phyloP scores from a whole-genome alignment of 2,888 invertebrate species.

The Heliconius ethilla region DNA sequence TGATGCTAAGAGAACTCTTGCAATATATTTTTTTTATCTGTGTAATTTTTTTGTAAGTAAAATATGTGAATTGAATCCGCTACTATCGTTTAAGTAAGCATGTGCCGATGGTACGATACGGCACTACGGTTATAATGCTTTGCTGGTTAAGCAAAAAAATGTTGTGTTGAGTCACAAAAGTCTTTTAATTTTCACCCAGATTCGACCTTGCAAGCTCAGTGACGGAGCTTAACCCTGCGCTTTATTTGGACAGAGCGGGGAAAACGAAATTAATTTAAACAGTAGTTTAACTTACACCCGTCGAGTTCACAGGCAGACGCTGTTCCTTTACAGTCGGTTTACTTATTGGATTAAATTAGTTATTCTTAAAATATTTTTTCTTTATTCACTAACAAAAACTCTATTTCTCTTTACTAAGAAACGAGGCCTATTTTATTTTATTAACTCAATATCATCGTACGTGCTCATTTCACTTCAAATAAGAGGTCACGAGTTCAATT shows the following conservation, averaged over 20 bases:
- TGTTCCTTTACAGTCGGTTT: not conserved
- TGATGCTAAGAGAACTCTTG: too few relatives aligned
- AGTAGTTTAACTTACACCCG: too few relatives aligned
- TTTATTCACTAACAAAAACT: not conserved
- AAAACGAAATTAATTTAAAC: not conserved
- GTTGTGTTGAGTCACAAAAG: too few relatives aligned
- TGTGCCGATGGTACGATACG: not conserved
- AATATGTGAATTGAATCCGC: not conserved
- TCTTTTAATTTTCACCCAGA: not conserved
- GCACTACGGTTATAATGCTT: not conserved
- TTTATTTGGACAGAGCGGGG: not conserved
- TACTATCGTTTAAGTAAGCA: not conserved
- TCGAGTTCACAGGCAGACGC: too few relatives aligned
- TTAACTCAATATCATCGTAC: conserved; percentile 9
- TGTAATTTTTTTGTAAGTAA: not conserved
- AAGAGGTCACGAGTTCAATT: conserved; percentile 19
- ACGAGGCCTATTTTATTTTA: not conserved
- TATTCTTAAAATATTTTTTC: not conserved
- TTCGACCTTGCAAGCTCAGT: not conserved
- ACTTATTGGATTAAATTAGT: not conserved
- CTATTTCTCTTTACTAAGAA: not conserved
- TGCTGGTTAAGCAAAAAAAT: not conserved
- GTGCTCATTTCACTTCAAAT: not conserved
- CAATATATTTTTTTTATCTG: not conserved
- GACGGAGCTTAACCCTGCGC: not conserved